phyloP scores from a whole-genome alignment of 2,888 invertebrate species.

The Luperina nickerlii region DNA sequence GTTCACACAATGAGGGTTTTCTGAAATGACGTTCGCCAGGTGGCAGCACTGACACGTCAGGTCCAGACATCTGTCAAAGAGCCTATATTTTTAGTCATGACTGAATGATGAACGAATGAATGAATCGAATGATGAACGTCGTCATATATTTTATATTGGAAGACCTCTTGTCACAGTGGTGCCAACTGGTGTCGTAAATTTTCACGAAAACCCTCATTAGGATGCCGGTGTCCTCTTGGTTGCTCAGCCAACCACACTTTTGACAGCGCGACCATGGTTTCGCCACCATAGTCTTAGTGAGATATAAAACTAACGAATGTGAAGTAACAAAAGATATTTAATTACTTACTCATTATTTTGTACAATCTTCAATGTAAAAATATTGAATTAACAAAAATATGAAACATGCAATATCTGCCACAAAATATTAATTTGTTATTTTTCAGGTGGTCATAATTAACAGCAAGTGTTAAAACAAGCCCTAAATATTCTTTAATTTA shows the following conservation, averaged over 20 bases:
- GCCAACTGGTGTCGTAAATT: too few relatives aligned
- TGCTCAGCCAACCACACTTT: not conserved
- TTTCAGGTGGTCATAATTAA: not conserved
- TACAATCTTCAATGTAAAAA: conserved; percentile 5
- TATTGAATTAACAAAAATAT: conserved; percentile 7
- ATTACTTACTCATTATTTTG: not conserved
- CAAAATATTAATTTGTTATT: conserved; percentile 5
- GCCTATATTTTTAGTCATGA: too few relatives aligned
- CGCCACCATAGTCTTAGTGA: not conserved
- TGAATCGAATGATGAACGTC: too few relatives aligned
- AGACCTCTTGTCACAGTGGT: too few relatives aligned
- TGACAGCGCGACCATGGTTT: not conserved
- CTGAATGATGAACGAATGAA: too few relatives aligned
- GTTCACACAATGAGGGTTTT: too few relatives aligned
- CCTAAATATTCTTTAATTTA: not conserved
- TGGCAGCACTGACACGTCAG: too few relatives aligned
- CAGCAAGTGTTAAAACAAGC: not conserved
- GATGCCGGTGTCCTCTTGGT: too few relatives aligned
- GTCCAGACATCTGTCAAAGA: too few relatives aligned
- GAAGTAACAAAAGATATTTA: not conserved
- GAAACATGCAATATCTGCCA: not conserved
- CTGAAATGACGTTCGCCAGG: too few relatives aligned
- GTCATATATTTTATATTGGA: too few relatives aligned
- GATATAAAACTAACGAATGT: not conserved
- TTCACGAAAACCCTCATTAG: too few relatives aligned